phyloP scores from a whole-genome alignment of 2,888 invertebrate genomes.

The Capitulum mitella region DNA sequence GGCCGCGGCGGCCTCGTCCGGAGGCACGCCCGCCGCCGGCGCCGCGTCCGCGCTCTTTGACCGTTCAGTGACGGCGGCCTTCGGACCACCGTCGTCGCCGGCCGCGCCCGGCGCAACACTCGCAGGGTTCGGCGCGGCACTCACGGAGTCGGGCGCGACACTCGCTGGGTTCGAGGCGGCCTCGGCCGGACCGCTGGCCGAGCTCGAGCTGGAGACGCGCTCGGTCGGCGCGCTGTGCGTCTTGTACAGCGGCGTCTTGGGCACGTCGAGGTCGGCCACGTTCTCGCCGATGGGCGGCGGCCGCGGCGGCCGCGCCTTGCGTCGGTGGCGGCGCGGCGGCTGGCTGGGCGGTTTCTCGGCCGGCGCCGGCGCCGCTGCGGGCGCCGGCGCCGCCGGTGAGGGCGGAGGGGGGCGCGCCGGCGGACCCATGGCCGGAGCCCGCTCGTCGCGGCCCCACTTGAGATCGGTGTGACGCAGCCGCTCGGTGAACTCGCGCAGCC shows the following conservation, averaged over 20 bases:
- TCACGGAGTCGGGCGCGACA: too few species aligned
- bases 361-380: not conserved
- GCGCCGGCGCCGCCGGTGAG: not conserved
- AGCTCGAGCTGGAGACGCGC: too few species aligned
- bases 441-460: constrained; percentile 1
- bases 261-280: not conserved
- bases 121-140: not conserved
- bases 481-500: constrained; percentile 9
- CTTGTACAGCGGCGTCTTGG: not conserved
- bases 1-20: not conserved
- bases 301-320: not conserved
- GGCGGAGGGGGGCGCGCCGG: not conserved
- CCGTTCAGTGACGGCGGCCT: not conserved
- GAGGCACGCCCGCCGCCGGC: not conserved
- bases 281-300: not conserved
- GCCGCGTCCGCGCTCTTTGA: not conserved
- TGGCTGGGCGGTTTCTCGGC: not conserved
- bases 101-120: not conserved
- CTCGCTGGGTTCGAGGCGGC: too few species aligned
- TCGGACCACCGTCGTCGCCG: not conserved
- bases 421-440: not conserved
- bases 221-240: not conserved
- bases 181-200: too few species aligned
- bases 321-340: not conserved
- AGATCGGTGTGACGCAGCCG: constrained; percentile 9